Conservation (phyloP, 2,888 invertebrate species). For the Philereme vetulata region DNA sequence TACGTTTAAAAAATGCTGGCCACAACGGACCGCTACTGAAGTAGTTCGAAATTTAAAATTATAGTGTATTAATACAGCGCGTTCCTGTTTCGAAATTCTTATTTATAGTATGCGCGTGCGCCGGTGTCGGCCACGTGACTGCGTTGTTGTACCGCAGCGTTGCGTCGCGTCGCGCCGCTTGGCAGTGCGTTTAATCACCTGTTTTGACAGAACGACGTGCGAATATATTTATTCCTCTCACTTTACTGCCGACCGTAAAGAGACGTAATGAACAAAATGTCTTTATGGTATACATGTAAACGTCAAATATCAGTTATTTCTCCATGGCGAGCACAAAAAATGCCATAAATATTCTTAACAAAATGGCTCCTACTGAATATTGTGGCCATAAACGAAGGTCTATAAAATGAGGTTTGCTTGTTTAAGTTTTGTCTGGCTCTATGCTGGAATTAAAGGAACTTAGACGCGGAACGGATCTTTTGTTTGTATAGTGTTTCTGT, state of each 20-base stretch:
- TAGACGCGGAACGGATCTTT: constrained; percentile 65
- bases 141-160: constrained; percentile 24
- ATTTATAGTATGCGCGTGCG: constrained; percentile 73
- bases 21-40: constrained; percentile 73
- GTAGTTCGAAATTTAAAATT: constrained; percentile 79
- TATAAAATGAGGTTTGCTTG: constrained; percentile 78
- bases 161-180: constrained; percentile 45
- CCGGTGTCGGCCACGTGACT: constrained; percentile 36
- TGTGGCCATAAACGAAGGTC: constrained; percentile 74
- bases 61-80: constrained; percentile 76
- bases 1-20: constrained; percentile 58
- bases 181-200: constrained; percentile 55
- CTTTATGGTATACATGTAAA: constrained; percentile 79
- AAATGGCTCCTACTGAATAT: constrained; percentile 81
- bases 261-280: constrained; percentile 74
- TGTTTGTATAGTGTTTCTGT: constrained; percentile 62
- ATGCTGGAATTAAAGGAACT: constrained; percentile 73
- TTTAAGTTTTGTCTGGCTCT: constrained; percentile 74
- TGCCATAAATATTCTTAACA: constrained; percentile 80
- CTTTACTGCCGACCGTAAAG: constrained; percentile 69
- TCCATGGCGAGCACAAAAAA: constrained; percentile 68
- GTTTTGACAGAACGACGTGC: constrained; percentile 64
- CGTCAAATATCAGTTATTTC: constrained; percentile 78
- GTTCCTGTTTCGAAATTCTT: constrained; percentile 67
- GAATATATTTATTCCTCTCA: constrained; percentile 65